phyloP scores from a whole-genome alignment of 1,140 invertebrate genomes.

The Amyelois transitella region DNA sequence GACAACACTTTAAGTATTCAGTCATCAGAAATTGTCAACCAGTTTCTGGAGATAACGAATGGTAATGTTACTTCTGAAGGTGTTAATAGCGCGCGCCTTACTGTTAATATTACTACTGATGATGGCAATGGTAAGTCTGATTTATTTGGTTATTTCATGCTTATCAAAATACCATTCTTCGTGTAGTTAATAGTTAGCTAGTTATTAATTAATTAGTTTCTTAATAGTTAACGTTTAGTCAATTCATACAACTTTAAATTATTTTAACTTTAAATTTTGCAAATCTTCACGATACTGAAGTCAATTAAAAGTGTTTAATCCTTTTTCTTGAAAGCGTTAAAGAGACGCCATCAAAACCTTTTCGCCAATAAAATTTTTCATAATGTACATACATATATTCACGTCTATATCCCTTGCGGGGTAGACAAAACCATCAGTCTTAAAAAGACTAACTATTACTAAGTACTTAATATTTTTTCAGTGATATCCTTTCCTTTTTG shows the following conservation, averaged over 20 bases:
- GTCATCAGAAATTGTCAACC: slow-evolving; percentile 19
- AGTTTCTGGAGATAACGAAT: slow-evolving; percentile 4
- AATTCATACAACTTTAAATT: too few species aligned
- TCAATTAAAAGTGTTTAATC: neutral
- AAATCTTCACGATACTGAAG: neutral
- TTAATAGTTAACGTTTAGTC: too few species aligned
- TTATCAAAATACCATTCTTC: too few species aligned
- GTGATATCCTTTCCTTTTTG: slow-evolving; percentile 22
- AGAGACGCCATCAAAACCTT: too few species aligned
- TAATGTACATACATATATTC: too few species aligned
- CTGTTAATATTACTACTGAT: slow-evolving; percentile 12
- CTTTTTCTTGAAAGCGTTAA: too few species aligned
- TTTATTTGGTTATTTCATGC: too few species aligned
- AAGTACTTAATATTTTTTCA: slow-evolving; percentile 20
- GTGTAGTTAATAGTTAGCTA: too few species aligned
- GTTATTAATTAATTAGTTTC: too few species aligned
- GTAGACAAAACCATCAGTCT: too few species aligned
- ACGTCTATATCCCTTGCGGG: too few species aligned
- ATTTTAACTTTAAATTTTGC: too few species aligned
- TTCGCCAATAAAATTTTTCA: neutral
- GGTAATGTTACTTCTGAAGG: slow-evolving; percentile 10
- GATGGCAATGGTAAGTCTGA: neutral
- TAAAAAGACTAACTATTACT: neutral
- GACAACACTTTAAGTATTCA: slow-evolving; percentile 14
- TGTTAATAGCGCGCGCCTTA: slow-evolving; percentile 17